Base-by-base conservation (phyloP, 2,113 vertebrate species). In the Oncorhynchus keta region DNA sequence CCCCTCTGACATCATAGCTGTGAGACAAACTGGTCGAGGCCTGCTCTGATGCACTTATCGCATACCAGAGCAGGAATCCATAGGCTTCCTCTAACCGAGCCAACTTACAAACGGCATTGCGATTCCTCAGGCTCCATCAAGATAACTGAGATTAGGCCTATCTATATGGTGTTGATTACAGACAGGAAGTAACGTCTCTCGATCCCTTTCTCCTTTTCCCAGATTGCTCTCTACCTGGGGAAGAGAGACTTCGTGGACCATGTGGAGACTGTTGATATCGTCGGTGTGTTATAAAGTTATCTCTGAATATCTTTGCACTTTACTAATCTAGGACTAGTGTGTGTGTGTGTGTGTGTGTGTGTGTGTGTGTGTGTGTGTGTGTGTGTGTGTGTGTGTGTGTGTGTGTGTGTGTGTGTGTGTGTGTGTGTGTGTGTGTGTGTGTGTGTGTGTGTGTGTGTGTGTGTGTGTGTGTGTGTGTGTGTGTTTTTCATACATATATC, bases 201-300 rank as follows among this genome's bases (percentile, higher is more conserved):
- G 13, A 14, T 30, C 68, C 49, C 9, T 72, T 7, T 73, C 70
- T 24, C 51, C 71, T 84, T 81, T 24, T 66, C 74, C 75, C 87
- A 98, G 96, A 86, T 97, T 24, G 84, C 95, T 78, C 91, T 97
- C 80, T 96, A 96, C 87, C 91, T 98, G 90, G 95, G 92, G 11
- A 97, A 93, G 85, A 93, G 94, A 82, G 96, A 98, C 82, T 98
- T 95, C 76, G 91, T 97, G 91, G 96, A 98, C 81, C 82, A 95
- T 0, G 85, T 93, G 83, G 87, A 92, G 65, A 79, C 62, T 49
- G 93, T 96, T 79, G 94, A 97, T 16, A 64, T 76, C 2, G 94
- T 97, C 30, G 96, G 95, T 98, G 89, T 86, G 95, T 94, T 81
- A 68, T 24, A 68, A 11, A 16, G 28, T 45, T 11, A 45, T 45